phyloP scores from a whole-genome alignment of 2,888 invertebrate genomes.

The Tribolium freemani region DNA sequence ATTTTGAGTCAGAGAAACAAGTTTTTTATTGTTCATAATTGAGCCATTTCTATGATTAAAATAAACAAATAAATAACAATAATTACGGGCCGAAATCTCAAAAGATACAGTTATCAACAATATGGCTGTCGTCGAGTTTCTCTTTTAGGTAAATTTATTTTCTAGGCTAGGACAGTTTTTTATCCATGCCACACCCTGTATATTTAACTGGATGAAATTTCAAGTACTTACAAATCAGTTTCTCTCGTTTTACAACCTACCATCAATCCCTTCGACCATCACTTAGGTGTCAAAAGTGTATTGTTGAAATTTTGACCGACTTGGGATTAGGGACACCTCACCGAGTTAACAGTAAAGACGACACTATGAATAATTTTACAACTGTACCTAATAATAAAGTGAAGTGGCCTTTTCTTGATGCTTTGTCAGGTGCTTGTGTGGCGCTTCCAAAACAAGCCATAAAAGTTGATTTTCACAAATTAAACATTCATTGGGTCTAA shows the following conservation, averaged over 20 bases:
- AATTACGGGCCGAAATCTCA: not conserved
- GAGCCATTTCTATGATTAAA: not conserved
- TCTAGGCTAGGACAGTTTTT: not conserved
- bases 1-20: not conserved
- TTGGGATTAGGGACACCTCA: not conserved
- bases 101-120: not conserved
- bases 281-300: not conserved
- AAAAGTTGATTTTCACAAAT: not conserved
- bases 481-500: not conserved
- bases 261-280: not conserved
- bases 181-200: not conserved
- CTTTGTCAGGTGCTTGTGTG: not conserved
- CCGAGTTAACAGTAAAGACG: conserved; percentile 1
- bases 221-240: not conserved
- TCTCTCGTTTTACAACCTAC: not conserved
- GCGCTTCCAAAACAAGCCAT: not conserved
- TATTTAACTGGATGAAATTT: not conserved
- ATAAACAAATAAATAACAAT: not conserved
- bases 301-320: not conserved
- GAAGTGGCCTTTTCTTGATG: not conserved
- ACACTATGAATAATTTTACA: conserved; percentile 7
- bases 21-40: not conserved
- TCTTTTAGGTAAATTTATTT: not conserved
- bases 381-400: conserved; percentile 2
- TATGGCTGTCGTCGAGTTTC: not conserved